Evolutionary conservation across 1,140 invertebrate species (phyloP).

Genomic region (Hestina assimilis): DNA sequence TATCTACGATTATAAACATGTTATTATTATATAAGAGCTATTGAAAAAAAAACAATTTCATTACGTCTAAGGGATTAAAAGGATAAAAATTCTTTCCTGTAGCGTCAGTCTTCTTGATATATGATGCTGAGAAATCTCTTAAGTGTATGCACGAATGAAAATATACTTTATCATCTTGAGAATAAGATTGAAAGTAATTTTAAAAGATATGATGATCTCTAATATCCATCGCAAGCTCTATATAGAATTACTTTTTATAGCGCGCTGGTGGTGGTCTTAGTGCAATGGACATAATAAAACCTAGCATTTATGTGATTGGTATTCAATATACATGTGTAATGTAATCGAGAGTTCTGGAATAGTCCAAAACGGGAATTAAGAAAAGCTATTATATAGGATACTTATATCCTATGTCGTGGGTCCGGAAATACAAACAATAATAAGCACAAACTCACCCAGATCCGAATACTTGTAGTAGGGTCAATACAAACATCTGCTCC

Average conservation of each 20-base stretch:
- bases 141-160: not conserved
- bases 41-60: not conserved
- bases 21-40: not conserved
- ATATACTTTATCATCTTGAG: not conserved
- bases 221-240: conserved; percentile 1
- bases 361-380: too few species aligned
- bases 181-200: not conserved
- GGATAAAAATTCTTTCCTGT: not conserved
- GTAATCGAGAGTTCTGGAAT: too few species aligned
- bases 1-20: too few species aligned
- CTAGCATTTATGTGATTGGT: too few species aligned
- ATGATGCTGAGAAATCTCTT: not conserved
- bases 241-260: conserved; percentile 4
- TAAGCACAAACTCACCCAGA: too few species aligned
- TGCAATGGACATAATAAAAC: not conserved
- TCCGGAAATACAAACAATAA: too few species aligned
- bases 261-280: conserved; percentile 5
- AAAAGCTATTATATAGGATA: too few species aligned
- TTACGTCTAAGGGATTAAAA: not conserved
- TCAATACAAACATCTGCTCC: too few species aligned
- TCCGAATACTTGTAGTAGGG: too few species aligned
- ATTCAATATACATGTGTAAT: too few species aligned
- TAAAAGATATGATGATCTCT: not conserved
- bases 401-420: too few species aligned
- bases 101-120: conserved; percentile 1